Conservation (phyloP, 2,888 invertebrate genomes). For the Eristalis arbustorum region DNA sequence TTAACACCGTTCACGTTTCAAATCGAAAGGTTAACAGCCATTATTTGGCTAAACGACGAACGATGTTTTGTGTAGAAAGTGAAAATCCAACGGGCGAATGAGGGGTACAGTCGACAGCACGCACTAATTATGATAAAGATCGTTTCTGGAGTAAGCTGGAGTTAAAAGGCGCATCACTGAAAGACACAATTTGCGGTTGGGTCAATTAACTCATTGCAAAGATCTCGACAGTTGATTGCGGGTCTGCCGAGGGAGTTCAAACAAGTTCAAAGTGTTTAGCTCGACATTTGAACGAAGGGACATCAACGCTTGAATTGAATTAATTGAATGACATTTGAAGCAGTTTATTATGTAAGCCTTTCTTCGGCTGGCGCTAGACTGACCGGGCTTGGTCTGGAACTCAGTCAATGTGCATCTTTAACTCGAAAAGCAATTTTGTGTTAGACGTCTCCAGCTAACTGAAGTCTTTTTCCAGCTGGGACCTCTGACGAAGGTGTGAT, state of each 20-base stretch:
- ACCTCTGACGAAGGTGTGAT: too few relatives aligned
- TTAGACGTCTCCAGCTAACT: too few relatives aligned
- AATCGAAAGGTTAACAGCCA: constrained; percentile 48
- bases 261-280: not conserved
- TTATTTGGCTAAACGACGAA: constrained; percentile 20
- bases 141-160: not conserved
- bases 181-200: not conserved
- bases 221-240: not conserved
- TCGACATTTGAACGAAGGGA: too few relatives aligned
- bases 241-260: not conserved
- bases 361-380: too few relatives aligned
- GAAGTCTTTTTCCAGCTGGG: too few relatives aligned
- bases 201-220: not conserved
- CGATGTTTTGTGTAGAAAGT: constrained; percentile 27
- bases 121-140: not conserved
- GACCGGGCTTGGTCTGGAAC: too few relatives aligned
- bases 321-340: not conserved
- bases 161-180: not conserved
- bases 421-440: too few relatives aligned
- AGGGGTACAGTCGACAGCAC: not conserved
- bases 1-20: constrained; percentile 50
- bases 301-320: too few relatives aligned
- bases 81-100: constrained; percentile 22
- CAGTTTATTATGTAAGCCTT: not conserved
- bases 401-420: too few relatives aligned